Conservation (phyloP, 2,888 invertebrate species). For the Orthonychiurus folsomi region DNA sequence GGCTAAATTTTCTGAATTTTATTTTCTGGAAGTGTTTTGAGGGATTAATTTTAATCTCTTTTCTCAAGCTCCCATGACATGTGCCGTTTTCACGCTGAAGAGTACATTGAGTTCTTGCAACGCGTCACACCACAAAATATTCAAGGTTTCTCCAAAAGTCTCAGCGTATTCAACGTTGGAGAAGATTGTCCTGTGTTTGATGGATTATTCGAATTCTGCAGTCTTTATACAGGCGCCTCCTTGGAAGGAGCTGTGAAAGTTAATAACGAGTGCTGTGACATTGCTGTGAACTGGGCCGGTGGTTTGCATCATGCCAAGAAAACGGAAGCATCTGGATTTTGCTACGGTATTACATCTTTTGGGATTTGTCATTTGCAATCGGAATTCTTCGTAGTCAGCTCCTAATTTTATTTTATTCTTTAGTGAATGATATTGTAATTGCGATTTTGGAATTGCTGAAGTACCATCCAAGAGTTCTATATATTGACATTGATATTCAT, state of each 20-base stretch:
- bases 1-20: too few relatives aligned
- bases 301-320: conserved; percentile 99
- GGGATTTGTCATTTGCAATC: too few relatives aligned
- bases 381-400: too few relatives aligned
- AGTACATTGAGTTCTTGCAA: conserved; percentile 94
- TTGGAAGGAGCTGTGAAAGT: conserved; percentile 92
- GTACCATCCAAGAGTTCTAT: conserved; percentile 84
- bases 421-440: conserved; percentile 98
- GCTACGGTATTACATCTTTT: too few relatives aligned
- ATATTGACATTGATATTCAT: conserved; percentile 98
- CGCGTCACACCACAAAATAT: conserved; percentile 92
- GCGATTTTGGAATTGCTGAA: conserved; percentile 84
- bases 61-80: conserved; percentile 85
- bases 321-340: conserved; percentile 97
- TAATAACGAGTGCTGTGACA: conserved; percentile 89
- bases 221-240: conserved; percentile 96
- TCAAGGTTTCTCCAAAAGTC: conserved; percentile 80
- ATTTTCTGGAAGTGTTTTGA: too few relatives aligned
- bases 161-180: conserved; percentile 92
- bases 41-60: too few relatives aligned
- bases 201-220: conserved; percentile 96
- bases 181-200: conserved; percentile 95
- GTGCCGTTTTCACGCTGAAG: conserved; percentile 95
- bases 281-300: conserved; percentile 98
- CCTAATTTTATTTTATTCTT: too few relatives aligned